A percentile compares a stretch with the other conserved stretches of the same genome.
phyloP scores from a whole-genome alignment of 2,888 invertebrate species.

The Lycophotia porphyrea region DNA sequence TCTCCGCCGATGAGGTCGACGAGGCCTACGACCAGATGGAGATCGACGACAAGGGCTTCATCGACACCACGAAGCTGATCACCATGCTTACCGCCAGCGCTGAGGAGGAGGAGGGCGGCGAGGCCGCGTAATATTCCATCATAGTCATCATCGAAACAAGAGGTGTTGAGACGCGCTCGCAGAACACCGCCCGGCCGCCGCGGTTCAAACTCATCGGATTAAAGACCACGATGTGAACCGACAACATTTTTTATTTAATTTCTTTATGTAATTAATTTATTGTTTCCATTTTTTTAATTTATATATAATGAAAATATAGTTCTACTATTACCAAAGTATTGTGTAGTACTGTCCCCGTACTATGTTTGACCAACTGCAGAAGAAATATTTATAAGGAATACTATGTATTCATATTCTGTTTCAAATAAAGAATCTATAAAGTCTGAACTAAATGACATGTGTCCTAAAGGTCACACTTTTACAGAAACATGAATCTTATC shows the following conservation, averaged over 20 bases:
- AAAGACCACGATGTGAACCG: constrained; percentile 82
- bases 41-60: constrained; percentile 97
- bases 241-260: constrained; percentile 83
- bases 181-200: constrained; percentile 74
- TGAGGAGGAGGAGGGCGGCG: constrained; percentile 94
- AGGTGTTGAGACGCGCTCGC: constrained; percentile 67
- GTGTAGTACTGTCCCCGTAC: constrained; percentile 82
- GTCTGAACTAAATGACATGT: constrained; percentile 85
- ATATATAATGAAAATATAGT: constrained; percentile 89
- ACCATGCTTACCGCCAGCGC: constrained; percentile 96
- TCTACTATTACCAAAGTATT: constrained; percentile 84
- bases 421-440: constrained; percentile 84
- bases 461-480: constrained; percentile 77
- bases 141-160: constrained; percentile 47
- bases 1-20: constrained; percentile 96
- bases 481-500: constrained; percentile 79
- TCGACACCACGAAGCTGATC: constrained; percentile 96
- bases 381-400: constrained; percentile 77
- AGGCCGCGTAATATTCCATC: constrained; percentile 83
- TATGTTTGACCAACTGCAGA: constrained; percentile 57
- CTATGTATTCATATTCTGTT: constrained; percentile 85
- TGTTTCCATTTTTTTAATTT: constrained; percentile 89
- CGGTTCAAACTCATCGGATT: constrained; percentile 78
- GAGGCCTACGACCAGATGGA: constrained; percentile 98
- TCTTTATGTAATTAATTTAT: constrained; percentile 87